Conservation (phyloP, 2,888 invertebrate species). For the Acronicta alni region DNA sequence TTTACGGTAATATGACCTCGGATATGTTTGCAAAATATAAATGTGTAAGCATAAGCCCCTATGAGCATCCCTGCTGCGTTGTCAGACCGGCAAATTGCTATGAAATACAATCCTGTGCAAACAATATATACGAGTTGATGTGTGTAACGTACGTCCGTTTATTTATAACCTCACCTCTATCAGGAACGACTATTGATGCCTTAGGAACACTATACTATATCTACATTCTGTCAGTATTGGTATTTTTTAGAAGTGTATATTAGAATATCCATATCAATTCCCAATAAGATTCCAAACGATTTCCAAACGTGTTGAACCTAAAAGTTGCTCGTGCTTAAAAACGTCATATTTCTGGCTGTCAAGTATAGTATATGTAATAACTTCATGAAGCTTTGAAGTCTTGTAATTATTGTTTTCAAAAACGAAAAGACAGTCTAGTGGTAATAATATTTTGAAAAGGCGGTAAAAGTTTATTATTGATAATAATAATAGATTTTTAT, state of each 20-base stretch:
- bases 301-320: too few relatives aligned
- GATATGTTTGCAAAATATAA: constrained; percentile 28
- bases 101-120: constrained; percentile 63
- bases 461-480: too few relatives aligned
- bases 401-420: too few relatives aligned
- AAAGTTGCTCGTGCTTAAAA: too few relatives aligned
- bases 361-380: too few relatives aligned
- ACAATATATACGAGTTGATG: constrained; percentile 56
- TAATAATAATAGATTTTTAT: too few relatives aligned
- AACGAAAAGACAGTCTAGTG: too few relatives aligned
- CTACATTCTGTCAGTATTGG: not conserved
- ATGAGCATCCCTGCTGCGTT: constrained; percentile 43
- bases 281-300: not conserved
- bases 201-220: constrained; percentile 7
- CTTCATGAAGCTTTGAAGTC: too few relatives aligned
- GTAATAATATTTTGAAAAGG: too few relatives aligned
- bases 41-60: constrained; percentile 22
- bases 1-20: constrained; percentile 19
- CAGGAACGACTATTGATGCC: constrained; percentile 30
- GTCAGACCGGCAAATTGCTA: constrained; percentile 61
- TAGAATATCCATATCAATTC: constrained; percentile 5
- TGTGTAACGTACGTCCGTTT: constrained; percentile 43
- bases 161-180: constrained; percentile 50
- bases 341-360: too few relatives aligned
- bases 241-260: constrained; percentile 1